A percentile compares a stretch with the other conserved stretches of the same genome.
Conservation (phyloP, 2,797 vertebrate species). For the Pteronotus mesoamericanus region DNA sequence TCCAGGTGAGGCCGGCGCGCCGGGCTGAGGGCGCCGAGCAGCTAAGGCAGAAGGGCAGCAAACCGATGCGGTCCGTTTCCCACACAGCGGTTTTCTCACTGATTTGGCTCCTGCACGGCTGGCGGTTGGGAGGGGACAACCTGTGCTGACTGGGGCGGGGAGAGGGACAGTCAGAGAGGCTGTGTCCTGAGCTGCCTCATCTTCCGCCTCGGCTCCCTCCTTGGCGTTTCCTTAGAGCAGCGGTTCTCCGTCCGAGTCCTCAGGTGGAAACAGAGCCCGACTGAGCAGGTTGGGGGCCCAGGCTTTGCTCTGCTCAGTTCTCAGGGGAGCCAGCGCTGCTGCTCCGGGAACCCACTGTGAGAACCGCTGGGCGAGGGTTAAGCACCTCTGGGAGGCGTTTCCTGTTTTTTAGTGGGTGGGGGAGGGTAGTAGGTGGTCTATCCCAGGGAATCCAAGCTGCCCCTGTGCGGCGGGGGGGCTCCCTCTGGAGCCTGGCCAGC, state of each 20-base stretch:
- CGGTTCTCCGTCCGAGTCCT: fast-evolving
- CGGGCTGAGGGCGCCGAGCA: background rate
- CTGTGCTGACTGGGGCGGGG: fast-evolving
- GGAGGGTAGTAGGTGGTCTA: too few relatives aligned
- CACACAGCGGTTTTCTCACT: fast-evolving
- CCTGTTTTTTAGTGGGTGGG: fast-evolving
- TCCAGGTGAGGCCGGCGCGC: background rate
- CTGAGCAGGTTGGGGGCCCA: fast-evolving
- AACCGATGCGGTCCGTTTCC: fast-evolving
- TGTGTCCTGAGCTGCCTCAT: background rate
- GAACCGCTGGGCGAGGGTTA: fast-evolving
- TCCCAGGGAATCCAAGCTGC: fast-evolving
- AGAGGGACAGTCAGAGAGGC: too few relatives aligned
- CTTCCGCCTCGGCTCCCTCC: too few relatives aligned
- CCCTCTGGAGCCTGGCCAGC: fast-evolving
- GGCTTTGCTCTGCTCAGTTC: fast-evolving
- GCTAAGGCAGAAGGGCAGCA: background rate
- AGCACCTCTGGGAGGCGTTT: fast-evolving
- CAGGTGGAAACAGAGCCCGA: fast-evolving
- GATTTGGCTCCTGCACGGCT: fast-evolving
- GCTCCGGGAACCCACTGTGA: background rate
- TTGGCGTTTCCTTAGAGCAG: background rate
- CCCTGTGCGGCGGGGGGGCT: background rate
- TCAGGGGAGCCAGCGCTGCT: background rate
- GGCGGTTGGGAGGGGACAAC: background rate